Percentiles rank a stretch among this genome's conserved stretches.
Evolutionary conservation across 1,140 invertebrate genomes (phyloP).

Genomic region (Achroia grisella): DNA sequence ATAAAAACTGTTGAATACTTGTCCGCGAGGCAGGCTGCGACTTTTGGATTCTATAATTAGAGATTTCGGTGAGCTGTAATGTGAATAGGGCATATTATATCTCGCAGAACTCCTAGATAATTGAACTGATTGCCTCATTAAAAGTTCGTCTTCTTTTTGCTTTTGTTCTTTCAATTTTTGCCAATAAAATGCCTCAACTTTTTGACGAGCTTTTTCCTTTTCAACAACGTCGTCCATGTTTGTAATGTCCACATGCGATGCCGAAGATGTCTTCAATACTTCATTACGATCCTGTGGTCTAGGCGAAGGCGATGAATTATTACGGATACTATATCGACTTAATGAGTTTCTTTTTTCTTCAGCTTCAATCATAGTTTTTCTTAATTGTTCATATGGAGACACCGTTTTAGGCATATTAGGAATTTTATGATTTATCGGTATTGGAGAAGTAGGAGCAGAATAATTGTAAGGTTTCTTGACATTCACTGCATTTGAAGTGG

Average conservation of each 20-base stretch:
- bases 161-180: conserved; percentile 75
- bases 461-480: conserved; percentile 56
- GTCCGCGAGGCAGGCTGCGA: conserved; percentile 37
- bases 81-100: conserved; percentile 19
- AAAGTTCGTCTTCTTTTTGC: conserved; percentile 71
- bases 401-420: conserved; percentile 56
- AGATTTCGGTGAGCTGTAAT: conserved; percentile 43
- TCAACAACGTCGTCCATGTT: conserved; percentile 24
- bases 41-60: conserved; percentile 33
- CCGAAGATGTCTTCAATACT: conserved; percentile 9
- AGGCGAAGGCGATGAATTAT: conserved; percentile 30
- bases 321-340: conserved; percentile 29
- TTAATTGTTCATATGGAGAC: conserved; percentile 56
- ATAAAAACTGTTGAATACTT: conserved; percentile 25
- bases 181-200: conserved; percentile 76
- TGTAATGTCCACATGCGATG: conserved; percentile 10
- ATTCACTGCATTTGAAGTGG: conserved; percentile 7
- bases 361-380: conserved; percentile 48
- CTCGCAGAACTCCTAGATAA: conserved; percentile 15
- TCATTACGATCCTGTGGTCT: conserved; percentile 16
- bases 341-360: conserved; percentile 56
- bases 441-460: conserved; percentile 58
- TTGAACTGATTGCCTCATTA: conserved; percentile 48
- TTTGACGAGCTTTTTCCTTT: conserved; percentile 68
- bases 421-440: conserved; percentile 45